These are phyloP conservation scores for Trinectes maculatus DNA, from an alignment of 2,113 vertebrate genomes.

Conservation along the genomic window DNA sequence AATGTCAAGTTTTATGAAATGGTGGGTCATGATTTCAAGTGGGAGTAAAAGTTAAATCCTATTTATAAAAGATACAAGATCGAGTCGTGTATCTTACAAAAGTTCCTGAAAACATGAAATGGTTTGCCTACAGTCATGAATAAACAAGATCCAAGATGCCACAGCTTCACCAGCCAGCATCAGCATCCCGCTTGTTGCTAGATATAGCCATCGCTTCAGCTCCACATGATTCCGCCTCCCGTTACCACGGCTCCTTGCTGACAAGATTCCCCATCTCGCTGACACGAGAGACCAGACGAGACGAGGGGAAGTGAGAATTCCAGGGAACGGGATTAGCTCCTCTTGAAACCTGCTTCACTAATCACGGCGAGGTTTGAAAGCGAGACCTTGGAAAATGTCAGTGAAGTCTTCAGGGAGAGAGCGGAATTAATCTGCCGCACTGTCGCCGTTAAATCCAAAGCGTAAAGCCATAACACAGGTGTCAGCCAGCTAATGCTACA, in stretches of 20 bases:
- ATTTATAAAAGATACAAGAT: conserved; percentile 24
- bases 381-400: conserved; percentile 77
- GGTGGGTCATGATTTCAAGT: conserved; percentile 93
- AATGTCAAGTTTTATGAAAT: conserved; percentile 95
- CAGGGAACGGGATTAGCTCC: conserved; percentile 62
- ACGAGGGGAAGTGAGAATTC: conserved; percentile 25
- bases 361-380: conserved; percentile 70
- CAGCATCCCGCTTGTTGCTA: conserved; percentile 35
- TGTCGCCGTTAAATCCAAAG: conserved; percentile 61
- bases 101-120: too few species aligned
- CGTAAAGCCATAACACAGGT: conserved; percentile 61
- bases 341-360: conserved; percentile 69
- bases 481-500: conserved; percentile 31
- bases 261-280: conserved; percentile 49
- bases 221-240: conserved; percentile 30
- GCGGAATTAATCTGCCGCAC: conserved; percentile 63
- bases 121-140: conserved; percentile 27
- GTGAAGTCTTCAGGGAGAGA: conserved; percentile 69
- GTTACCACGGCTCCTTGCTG: conserved; percentile 39
- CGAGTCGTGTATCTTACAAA: conserved; percentile 44
- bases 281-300: conserved; percentile 47
- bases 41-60: conserved; percentile 83
- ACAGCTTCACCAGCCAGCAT: conserved; percentile 44
- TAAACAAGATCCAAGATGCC: conserved; percentile 31
- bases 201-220: conserved; percentile 20